Evolutionary conservation across 1,140 invertebrate genomes (phyloP).

Genomic region (Calephelis nemesis): DNA sequence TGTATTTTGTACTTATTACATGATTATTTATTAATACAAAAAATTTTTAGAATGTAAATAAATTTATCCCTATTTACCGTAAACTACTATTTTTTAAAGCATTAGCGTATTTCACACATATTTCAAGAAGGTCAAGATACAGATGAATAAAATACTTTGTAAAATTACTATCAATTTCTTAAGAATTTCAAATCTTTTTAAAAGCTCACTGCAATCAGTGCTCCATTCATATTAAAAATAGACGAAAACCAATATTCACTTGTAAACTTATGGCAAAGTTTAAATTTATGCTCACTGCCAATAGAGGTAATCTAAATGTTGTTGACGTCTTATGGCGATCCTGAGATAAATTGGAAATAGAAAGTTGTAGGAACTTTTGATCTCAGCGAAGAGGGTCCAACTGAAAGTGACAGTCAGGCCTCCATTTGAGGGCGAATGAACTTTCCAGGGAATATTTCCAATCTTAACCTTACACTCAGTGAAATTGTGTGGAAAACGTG

Average conservation of each 20-base stretch:
- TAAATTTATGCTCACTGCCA: conserved; percentile 29
- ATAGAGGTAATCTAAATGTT: conserved; percentile 32
- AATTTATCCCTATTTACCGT: too few species aligned
- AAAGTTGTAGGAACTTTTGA: conserved; percentile 33
- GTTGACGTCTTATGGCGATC: conserved; percentile 27
- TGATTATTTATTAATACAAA: too few species aligned
- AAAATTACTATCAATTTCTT: background rate
- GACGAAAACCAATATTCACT: conserved; percentile 2
- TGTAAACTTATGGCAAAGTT: conserved; percentile 17
- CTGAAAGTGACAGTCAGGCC: conserved; percentile 22
- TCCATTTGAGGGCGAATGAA: conserved; percentile 8
- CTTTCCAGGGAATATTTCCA: background rate
- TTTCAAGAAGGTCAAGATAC: too few species aligned
- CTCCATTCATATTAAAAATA: conserved; percentile 9
- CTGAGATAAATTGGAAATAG: conserved; percentile 30
- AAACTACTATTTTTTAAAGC: too few species aligned
- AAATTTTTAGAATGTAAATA: too few species aligned
- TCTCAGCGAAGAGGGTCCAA: conserved; percentile 22
- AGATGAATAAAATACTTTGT: too few species aligned
- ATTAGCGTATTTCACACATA: too few species aligned
- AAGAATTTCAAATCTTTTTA: background rate
- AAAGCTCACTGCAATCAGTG: conserved; percentile 1
- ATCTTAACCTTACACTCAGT: background rate
- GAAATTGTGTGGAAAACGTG: background rate
- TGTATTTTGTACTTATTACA: too few species aligned